Evolutionary conservation across 1,140 invertebrate species (phyloP), one percentile per base, ranked within the genome.

Genomic region (Ostrea denselamellosa): DNA sequence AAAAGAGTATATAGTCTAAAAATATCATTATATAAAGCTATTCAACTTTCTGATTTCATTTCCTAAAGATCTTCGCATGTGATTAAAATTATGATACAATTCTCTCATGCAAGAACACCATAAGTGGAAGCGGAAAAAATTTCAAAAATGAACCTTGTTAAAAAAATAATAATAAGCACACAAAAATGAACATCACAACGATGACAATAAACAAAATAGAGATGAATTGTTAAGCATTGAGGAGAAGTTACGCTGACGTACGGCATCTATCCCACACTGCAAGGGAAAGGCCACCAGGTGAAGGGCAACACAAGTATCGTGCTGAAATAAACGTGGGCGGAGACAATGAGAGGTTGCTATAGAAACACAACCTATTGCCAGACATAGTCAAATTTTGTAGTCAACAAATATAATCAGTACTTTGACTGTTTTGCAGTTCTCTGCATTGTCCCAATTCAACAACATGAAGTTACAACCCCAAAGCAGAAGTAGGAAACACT

Each of bases 231-330:
- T n/a, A 85, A 62, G 54, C 83, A 58, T 85, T 25, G 25, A 19
- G 12, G 28, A 19, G 58, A 85, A 85, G 54, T 54, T 52, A 53
- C 77, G 54, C 56, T 56, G 77, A 71, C 86, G 62, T 87, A 89
- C 89, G 83, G 68, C 86, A 86, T 89, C 89, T 65, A 89, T 68
- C 86, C 89, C 89, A 87, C 89, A 89, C 77, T 89, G 89, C 58
- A 89, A 86, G 85, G 91, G 90, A 65, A 92, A 91, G 65, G 90
- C 87, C 86, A 91, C 90, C 90, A 92, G 68, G 87, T 90, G 91
- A 84, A 91, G 68, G 19, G 88, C 87, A n/a, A 90, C 85, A 85
- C 88, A 91, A 86, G 87, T 87, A 89, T 85, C 86, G 85, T 89
- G 90, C 89, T 91, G 90, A 90, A 91, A 91, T 85, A 77, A 22